Conservation (phyloP, 2,797 vertebrate species). For the Sebastes iracundus region DNA sequence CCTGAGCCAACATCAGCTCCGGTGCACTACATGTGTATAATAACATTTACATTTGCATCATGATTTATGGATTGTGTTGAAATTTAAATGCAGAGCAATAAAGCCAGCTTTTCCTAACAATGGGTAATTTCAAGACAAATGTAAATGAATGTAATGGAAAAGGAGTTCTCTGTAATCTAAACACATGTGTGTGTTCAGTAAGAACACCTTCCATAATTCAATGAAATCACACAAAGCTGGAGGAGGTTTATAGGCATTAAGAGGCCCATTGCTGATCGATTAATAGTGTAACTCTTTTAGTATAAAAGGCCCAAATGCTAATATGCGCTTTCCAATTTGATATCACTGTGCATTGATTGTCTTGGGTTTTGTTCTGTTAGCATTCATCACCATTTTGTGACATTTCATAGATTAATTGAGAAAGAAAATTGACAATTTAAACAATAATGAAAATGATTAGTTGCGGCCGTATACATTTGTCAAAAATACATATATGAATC, state of each 20-base stretch:
- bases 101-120: not conserved
- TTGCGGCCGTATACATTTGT: not conserved
- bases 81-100: not conserved
- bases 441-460: not conserved
- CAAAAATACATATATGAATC: not conserved
- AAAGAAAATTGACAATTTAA: not conserved
- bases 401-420: not conserved
- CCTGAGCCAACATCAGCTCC: not conserved
- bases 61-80: not conserved
- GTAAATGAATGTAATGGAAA: not conserved
- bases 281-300: not conserved
- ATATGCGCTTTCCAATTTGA: not conserved
- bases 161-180: not conserved
- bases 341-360: not conserved
- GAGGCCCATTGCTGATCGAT: not conserved
- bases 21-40: not conserved
- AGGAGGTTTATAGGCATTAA: not conserved
- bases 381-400: not conserved
- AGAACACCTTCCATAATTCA: not conserved
- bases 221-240: not conserved
- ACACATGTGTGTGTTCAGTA: not conserved
- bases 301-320: not conserved
- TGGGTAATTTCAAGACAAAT: not conserved
- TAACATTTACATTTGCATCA: not conserved
- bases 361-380: not conserved